These are phyloP conservation scores for Ericerus pela DNA, from an alignment of 1,140 invertebrate species.

Conservation along the genomic window DNA sequence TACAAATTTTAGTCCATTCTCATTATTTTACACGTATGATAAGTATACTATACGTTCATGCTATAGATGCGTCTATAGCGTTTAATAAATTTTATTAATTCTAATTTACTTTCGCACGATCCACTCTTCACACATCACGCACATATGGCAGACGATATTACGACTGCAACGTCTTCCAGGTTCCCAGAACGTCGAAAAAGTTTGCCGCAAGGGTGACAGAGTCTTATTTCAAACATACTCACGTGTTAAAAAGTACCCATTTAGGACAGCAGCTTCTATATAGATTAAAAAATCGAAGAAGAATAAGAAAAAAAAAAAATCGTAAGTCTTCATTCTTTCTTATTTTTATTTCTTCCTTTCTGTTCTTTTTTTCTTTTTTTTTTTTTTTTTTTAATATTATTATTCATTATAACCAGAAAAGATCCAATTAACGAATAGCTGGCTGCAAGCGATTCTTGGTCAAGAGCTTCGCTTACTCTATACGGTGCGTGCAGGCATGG, in stretches of 20 bases:
- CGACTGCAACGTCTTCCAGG: no score
- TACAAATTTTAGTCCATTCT: no score
- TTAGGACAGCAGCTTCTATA: background rate
- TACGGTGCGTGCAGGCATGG: conserved; percentile 4
- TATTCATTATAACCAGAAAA: no score
- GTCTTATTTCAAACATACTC: background rate
- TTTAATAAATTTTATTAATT: no score
- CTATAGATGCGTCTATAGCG: no score
- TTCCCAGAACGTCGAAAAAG: conserved; percentile 3
- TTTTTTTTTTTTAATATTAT: no score
- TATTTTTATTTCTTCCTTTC: background rate
- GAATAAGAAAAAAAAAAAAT: background rate
- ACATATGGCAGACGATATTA: no score
- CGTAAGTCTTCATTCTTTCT: background rate
- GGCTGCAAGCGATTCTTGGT: background rate
- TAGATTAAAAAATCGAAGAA: background rate
- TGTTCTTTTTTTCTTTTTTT: no score
- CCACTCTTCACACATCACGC: no score
- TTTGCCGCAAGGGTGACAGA: background rate
- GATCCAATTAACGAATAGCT: conserved; percentile 7
- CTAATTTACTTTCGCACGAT: no score
- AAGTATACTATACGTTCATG: no score
- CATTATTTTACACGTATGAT: no score
- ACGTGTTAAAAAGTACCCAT: background rate
- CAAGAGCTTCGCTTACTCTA: background rate